Evolutionary conservation across 2,797 vertebrate genomes (phyloP).

Genomic region (Danio kyathit): DNA sequence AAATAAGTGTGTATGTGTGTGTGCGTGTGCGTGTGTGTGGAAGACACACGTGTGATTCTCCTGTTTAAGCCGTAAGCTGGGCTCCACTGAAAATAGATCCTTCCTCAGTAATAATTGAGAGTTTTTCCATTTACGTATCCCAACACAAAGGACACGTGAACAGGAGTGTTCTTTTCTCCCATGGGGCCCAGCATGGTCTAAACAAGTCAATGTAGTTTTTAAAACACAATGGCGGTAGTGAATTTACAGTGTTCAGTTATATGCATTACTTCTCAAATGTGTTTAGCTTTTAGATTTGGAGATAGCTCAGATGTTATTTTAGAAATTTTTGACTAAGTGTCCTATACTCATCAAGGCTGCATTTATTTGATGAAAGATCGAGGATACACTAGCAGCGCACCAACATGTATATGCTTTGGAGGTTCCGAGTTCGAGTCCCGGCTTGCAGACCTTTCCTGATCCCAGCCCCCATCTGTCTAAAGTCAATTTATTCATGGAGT

Average conservation of each 20-base stretch:
- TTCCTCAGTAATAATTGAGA: slow-evolving; percentile 86
- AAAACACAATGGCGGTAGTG: neutral
- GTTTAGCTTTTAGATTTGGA: too few species aligned
- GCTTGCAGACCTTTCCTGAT: too few species aligned
- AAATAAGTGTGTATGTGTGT: neutral
- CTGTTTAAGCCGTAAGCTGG: slow-evolving; percentile 72
- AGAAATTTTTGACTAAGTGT: neutral
- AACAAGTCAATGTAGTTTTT: slow-evolving; percentile 3
- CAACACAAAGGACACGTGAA: slow-evolving; percentile 50
- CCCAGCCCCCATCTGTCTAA: too few species aligned
- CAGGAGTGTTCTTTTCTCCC: slow-evolving; percentile 31
- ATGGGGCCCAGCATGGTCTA: slow-evolving; percentile 9
- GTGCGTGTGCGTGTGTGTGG: slow-evolving; percentile 18
- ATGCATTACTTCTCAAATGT: neutral
- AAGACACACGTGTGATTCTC: slow-evolving; percentile 51
- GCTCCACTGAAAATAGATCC: slow-evolving; percentile 77
- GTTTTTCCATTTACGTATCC: slow-evolving; percentile 81
- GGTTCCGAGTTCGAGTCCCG: too few species aligned
- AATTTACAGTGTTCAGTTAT: neutral
- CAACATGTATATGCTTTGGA: too few species aligned
- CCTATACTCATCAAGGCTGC: neutral
- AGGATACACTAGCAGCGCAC: too few species aligned
- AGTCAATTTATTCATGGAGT: too few species aligned
- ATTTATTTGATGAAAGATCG: neutral
- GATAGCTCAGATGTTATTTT: too few species aligned